A percentile compares a stretch with the other conserved stretches of the same genome.
phyloP scores from a whole-genome alignment of 92 coral and sea anemone genomes.

The Phymanthus crucifer region DNA sequence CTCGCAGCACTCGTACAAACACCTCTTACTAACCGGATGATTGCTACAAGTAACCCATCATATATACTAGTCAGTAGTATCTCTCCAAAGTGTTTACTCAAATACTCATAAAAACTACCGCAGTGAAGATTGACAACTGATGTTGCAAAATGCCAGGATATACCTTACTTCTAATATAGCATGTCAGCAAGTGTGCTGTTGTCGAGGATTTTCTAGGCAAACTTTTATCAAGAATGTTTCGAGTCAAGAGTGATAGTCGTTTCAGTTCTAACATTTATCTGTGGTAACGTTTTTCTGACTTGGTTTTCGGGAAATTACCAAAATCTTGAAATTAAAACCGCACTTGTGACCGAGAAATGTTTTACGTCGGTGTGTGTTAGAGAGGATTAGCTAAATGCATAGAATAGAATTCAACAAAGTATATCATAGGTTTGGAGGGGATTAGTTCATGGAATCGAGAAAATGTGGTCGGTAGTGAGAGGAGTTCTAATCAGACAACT shows the following conservation, averaged over 20 bases:
- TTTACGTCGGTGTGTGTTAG: not conserved
- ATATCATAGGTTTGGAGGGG: not conserved
- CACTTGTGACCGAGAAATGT: not conserved
- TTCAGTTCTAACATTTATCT: too few relatives aligned
- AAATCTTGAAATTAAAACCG: too few relatives aligned
- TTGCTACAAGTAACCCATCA: not conserved
- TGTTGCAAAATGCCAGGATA: not conserved
- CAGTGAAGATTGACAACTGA: not conserved
- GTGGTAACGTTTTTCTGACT: too few relatives aligned
- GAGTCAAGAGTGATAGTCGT: too few relatives aligned
- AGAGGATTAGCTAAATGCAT: not conserved
- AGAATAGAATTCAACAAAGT: not conserved
- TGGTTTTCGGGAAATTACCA: too few relatives aligned
- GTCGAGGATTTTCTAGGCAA: too few relatives aligned
- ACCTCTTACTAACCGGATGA: not conserved
- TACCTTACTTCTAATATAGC: not conserved
- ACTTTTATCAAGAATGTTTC: too few relatives aligned
- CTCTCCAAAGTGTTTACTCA: not conserved
- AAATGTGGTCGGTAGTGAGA: not conserved
- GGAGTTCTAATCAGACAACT: not conserved
- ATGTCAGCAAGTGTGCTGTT: not conserved
- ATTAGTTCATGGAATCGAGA: not conserved
- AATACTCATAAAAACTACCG: too few relatives aligned
- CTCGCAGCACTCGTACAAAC: not conserved
- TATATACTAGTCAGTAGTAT: not conserved